Conservation (phyloP, 2,113 vertebrate species). For the Xiphophorus maculatus region DNA sequence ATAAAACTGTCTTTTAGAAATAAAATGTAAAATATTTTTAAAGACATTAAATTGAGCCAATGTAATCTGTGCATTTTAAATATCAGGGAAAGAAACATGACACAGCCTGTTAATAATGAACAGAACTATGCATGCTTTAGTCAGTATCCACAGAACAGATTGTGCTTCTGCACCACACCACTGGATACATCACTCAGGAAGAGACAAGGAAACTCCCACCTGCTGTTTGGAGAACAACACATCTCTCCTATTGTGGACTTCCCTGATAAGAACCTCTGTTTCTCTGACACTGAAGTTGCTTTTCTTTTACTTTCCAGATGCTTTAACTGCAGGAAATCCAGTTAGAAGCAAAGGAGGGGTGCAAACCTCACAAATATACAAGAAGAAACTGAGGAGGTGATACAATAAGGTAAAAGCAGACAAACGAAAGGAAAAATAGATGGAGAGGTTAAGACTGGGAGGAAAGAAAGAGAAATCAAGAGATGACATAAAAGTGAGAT, state of each 20-base stretch:
- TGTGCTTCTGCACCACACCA: background rate
- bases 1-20: too few species aligned
- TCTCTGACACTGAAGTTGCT: conserved; percentile 95
- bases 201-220: conserved; percentile 24
- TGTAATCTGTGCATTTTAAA: background rate
- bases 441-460: background rate
- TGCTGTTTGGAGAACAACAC: conserved; percentile 92
- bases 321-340: conserved; percentile 87
- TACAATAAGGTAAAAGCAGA: background rate
- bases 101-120: background rate
- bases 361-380: conserved; percentile 18
- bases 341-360: conserved; percentile 43
- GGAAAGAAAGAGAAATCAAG: conserved; percentile 8
- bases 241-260: conserved; percentile 91
- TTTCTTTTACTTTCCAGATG: conserved; percentile 94
- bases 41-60: background rate
- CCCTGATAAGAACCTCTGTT: conserved; percentile 92
- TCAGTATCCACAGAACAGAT: background rate
- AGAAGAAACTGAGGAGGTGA: conserved; percentile 9
- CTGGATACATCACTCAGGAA: background rate
- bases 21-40: background rate
- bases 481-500: conserved; percentile 8
- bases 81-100: background rate
- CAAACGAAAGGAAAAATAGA: background rate
- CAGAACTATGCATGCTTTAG: background rate